A percentile compares a stretch with the other conserved stretches of the same genome.
These are phyloP conservation scores for Chaetodon auriga DNA, from an alignment of 2,113 vertebrate genomes.

Conservation along the genomic window DNA sequence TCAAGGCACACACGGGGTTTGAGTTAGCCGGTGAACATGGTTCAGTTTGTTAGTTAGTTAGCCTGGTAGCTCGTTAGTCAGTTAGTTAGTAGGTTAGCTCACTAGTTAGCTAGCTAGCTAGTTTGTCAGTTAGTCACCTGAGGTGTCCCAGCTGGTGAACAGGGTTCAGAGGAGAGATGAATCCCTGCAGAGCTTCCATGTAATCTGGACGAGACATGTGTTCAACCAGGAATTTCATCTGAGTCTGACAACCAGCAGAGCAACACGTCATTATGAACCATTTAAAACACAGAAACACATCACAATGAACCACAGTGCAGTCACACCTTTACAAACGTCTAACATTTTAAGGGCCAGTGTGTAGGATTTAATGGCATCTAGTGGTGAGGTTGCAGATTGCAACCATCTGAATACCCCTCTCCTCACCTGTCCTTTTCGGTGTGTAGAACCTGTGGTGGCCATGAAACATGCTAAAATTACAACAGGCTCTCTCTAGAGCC, in stretches of 20 bases:
- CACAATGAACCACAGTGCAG: slow-evolving; percentile 37
- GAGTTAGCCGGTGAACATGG: neutral
- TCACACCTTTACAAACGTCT: neutral
- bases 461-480: too few species aligned
- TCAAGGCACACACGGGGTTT: too few species aligned
- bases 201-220: slow-evolving; percentile 88
- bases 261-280: slow-evolving; percentile 18
- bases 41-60: slow-evolving; percentile 66
- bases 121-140: slow-evolving; percentile 66
- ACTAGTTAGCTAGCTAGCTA: neutral
- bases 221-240: slow-evolving; percentile 89
- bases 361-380: too few species aligned
- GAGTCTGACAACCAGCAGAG: slow-evolving; percentile 76
- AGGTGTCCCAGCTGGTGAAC: slow-evolving; percentile 87
- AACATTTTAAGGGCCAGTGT: too few species aligned
- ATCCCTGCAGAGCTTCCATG: slow-evolving; percentile 87
- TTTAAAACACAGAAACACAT: slow-evolving; percentile 5
- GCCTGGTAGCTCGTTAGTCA: neutral
- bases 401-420: too few species aligned
- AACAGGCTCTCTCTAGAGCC: too few species aligned
- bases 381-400: too few species aligned
- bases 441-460: too few species aligned
- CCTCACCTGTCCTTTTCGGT: too few species aligned
- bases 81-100: slow-evolving; percentile 33
- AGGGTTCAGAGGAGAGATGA: slow-evolving; percentile 86